phyloP scores from a whole-genome alignment of 2,113 vertebrate species.

The Cynopterus brachyotis region DNA sequence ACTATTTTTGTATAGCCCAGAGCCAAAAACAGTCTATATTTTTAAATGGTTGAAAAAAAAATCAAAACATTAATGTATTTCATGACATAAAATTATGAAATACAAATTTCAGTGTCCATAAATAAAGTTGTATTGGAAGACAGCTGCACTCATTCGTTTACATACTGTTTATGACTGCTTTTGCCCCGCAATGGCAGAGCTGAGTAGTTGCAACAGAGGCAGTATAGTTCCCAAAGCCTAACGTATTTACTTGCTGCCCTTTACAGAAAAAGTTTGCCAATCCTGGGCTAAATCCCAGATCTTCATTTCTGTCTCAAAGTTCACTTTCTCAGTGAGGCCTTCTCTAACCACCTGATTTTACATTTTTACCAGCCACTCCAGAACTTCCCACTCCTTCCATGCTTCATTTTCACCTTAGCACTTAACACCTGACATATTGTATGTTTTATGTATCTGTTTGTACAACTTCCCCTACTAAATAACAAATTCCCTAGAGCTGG shows the following conservation, averaged over 20 bases:
- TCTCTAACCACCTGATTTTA: neutral
- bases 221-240: neutral
- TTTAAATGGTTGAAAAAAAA: neutral
- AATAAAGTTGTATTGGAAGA: neutral
- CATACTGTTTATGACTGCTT: neutral
- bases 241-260: neutral
- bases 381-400: neutral
- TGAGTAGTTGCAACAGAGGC: neutral
- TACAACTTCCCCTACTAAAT: neutral
- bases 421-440: neutral
- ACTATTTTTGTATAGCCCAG: neutral
- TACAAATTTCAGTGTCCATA: neutral
- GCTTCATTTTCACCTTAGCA: neutral
- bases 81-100: neutral
- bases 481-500: neutral
- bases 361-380: neutral
- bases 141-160: too few species aligned
- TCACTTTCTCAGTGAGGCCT: neutral
- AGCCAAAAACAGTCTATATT: neutral
- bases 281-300: neutral
- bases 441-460: neutral
- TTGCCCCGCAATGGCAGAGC: rapidly evolving
- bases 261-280: neutral
- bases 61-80: neutral
- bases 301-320: neutral